Base-by-base conservation (phyloP, 1,140 invertebrate species). In the Drosophila teissieri region DNA sequence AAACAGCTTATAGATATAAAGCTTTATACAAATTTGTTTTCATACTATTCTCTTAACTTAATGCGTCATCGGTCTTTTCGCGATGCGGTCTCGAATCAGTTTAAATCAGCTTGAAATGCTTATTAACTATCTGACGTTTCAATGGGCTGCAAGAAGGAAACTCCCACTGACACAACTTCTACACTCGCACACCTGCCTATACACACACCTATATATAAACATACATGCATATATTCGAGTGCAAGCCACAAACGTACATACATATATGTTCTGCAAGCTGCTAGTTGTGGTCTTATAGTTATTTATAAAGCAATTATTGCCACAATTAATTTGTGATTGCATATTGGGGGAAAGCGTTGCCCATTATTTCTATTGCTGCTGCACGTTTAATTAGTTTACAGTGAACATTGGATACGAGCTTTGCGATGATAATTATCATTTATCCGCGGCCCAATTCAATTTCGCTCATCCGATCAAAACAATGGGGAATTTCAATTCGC, bases 261-360 rank as follows among this genome's bases (percentile, higher is more conserved):
- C 14, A 17, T 31, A 4, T 12, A 19, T n/a, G 37, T 31, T 31
- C 31, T 31, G 19, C 31, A 55, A 57, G 36, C n/a, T 51, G 45
- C 12, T 60, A 24, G 44, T 46, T 6, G 39, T 42, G 24, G 37
- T 58, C n/a, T 72, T 67, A 42, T 57, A 74, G 78, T 84, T 89
- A 89, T 89, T 89, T 89, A 88, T 83, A 89, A 89, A 69, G 69
- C 84, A 89, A 89, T 89, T 89, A 89, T 89, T 80, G 80, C 54
- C 77, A 80, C 77, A 89, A 89, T 89, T 89, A 84, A 89, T 89
- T 89, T 83, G 65, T 83, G 76, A 89, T 88, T 83, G 83, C 72
- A 77, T 83, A 80, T 58, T 24, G 57, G 42, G 12, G 24, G 37
- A 64, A 74, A 46, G 39, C 49, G 39, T 56, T 49, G 60, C 46